Percentiles rank a stretch among this genome's conserved stretches.
Evolutionary conservation across 2,888 invertebrate genomes (phyloP).

Genomic region (Ectobius pallidus): DNA sequence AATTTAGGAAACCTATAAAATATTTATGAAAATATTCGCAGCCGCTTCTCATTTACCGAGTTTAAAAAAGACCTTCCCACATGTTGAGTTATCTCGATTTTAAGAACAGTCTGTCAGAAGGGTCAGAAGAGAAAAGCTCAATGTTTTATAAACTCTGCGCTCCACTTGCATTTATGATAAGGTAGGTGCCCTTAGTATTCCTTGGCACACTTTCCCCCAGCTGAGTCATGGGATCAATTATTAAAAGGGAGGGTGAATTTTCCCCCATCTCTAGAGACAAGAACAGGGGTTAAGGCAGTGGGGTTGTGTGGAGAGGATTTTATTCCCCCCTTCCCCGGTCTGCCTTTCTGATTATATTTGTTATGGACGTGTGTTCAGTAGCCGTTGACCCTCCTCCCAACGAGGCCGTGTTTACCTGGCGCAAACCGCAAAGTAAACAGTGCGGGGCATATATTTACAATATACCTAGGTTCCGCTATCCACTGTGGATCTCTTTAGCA

Average conservation of each 20-base stretch:
- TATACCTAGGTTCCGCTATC: neutral
- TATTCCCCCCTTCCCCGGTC: no score
- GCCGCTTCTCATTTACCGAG: no score
- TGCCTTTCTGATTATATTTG: neutral
- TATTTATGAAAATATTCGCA: no score
- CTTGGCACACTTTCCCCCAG: constrained; percentile 4
- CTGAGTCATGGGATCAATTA: constrained; percentile 39
- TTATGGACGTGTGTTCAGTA: neutral
- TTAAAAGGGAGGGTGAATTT: constrained; percentile 16
- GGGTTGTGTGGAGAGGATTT: neutral
- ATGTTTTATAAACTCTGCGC: neutral
- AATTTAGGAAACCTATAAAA: no score
- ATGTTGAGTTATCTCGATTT: no score
- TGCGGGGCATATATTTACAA: neutral
- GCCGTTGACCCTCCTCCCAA: neutral
- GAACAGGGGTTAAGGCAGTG: neutral
- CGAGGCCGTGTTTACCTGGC: neutral
- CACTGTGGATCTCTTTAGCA: no score
- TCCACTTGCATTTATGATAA: neutral
- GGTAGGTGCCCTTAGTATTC: neutral
- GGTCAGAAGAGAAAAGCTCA: no score
- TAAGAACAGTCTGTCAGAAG: no score
- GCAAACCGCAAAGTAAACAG: neutral
- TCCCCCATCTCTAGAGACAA: neutral
- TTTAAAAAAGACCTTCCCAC: no score